Evolutionary conservation across 35 echinoderm and acorn worm genomes (phyloP).

Genomic region (Heliocidaris erythrogramma): DNA sequence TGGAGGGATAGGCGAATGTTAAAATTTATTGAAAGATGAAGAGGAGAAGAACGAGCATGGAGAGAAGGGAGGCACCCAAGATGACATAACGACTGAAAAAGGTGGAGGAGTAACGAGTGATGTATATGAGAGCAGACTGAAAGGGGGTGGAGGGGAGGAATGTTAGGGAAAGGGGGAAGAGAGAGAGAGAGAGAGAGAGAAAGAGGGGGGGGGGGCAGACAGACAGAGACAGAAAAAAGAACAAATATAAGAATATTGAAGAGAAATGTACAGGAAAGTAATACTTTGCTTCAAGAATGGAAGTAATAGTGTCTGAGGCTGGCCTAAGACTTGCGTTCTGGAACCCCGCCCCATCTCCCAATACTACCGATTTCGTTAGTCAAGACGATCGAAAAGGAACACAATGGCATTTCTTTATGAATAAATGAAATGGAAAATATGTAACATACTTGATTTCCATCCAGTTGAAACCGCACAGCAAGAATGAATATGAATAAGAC

Average conservation of each 20-base stretch:
- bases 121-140: not conserved
- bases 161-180: too few relatives aligned
- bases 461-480: too few relatives aligned
- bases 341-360: not conserved
- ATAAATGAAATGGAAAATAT: not conserved
- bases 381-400: not conserved
- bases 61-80: not conserved
- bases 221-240: not conserved
- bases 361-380: not conserved
- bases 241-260: not conserved
- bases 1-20: not conserved
- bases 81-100: too few relatives aligned
- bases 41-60: not conserved
- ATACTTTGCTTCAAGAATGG: not conserved
- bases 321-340: not conserved
- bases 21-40: not conserved
- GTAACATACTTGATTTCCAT: not conserved
- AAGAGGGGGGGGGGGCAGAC: too few relatives aligned
- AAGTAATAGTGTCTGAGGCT: not conserved
- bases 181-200: too few relatives aligned
- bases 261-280: not conserved
- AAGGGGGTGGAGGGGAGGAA: not conserved
- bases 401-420: not conserved
- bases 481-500: not conserved
- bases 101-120: not conserved